A percentile compares a stretch with the other conserved stretches of the same genome.
Conservation (phyloP, 2,113 vertebrate species). For the Alexandromys fortis region DNA sequence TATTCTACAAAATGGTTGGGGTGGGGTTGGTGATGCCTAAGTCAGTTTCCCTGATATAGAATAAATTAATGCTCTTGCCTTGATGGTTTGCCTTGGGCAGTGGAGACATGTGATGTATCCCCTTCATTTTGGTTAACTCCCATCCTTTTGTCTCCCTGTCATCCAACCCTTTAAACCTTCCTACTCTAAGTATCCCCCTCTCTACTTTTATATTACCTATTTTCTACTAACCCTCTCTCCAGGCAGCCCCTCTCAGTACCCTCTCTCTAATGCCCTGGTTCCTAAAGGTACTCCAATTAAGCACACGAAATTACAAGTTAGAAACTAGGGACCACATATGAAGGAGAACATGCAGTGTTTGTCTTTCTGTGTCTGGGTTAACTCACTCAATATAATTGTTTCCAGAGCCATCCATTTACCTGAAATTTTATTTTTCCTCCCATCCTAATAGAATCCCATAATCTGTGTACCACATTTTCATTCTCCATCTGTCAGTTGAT, state of each 20-base stretch:
- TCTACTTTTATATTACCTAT: background rate
- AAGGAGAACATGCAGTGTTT: background rate
- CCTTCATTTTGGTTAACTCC: background rate
- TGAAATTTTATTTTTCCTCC: background rate
- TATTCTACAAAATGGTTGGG: background rate
- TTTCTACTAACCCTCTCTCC: background rate
- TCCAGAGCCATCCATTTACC: background rate
- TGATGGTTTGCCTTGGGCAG: background rate
- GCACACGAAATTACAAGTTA: background rate
- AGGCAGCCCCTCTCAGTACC: background rate
- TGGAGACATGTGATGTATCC: background rate
- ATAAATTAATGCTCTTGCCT: background rate
- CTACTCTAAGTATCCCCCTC: background rate
- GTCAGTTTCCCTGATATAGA: slow-evolving; percentile 4
- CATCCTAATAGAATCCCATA: background rate
- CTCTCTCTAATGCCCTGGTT: background rate
- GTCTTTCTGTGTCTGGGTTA: background rate
- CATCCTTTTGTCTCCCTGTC: background rate
- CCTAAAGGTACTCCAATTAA: background rate
- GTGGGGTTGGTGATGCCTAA: background rate
- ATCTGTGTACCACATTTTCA: background rate
- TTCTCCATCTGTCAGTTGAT: background rate
- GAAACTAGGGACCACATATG: background rate
- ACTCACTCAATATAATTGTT: background rate
- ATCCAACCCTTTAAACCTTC: background rate